These are phyloP conservation scores for Ailuropoda melanoleuca DNA, from an alignment of 2,113 vertebrate genomes.

Conservation along the genomic window DNA sequence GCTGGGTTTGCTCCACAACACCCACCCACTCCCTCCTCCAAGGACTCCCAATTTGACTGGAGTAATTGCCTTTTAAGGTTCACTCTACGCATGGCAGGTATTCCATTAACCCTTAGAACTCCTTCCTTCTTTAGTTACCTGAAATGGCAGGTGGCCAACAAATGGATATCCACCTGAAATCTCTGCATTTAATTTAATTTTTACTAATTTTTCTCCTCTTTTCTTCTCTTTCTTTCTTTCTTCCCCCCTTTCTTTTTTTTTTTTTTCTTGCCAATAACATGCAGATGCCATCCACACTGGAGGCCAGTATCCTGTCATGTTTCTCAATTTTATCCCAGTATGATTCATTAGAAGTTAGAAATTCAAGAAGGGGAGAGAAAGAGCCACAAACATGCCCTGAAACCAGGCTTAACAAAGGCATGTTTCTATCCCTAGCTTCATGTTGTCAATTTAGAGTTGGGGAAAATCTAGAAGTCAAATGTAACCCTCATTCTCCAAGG, in stretches of 20 bases:
- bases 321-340: constrained; percentile 44
- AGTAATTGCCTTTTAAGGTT: constrained; percentile 81
- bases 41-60: constrained; percentile 78
- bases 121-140: constrained; percentile 66
- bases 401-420: constrained; percentile 79
- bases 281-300: not conserved
- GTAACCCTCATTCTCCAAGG: constrained; percentile 79
- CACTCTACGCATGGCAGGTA: constrained; percentile 78
- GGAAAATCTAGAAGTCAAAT: constrained; percentile 71
- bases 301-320: constrained; percentile 26
- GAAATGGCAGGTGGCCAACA: constrained; percentile 70
- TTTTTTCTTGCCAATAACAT: not conserved
- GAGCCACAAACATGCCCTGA: constrained; percentile 76
- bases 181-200: constrained; percentile 47
- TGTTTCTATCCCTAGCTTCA: constrained; percentile 76
- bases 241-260: not conserved
- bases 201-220: not conserved
- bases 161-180: constrained; percentile 59
- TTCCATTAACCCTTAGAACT: constrained; percentile 78
- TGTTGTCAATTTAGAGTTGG: constrained; percentile 74
- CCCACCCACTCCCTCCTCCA: constrained; percentile 70
- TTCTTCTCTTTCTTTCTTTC: not conserved
- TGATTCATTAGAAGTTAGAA: constrained; percentile 66
- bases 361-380: constrained; percentile 59
- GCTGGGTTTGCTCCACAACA: constrained; percentile 64